Conservation (phyloP, 2,888 invertebrate species). For the Spatulosminthurus flaviceps region DNA sequence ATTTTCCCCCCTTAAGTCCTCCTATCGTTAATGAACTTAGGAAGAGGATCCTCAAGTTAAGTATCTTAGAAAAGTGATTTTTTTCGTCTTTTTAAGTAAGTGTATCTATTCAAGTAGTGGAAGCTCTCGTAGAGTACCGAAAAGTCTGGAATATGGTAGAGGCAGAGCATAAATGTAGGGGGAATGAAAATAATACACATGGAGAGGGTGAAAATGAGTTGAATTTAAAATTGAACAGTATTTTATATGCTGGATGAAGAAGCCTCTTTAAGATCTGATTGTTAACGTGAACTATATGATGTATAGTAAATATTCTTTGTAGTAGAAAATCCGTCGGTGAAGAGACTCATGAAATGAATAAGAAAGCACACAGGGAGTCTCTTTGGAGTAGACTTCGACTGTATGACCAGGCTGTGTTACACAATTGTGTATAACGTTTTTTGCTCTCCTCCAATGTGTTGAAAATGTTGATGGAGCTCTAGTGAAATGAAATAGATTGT, state of each 20-base stretch:
- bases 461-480: constrained; percentile 24
- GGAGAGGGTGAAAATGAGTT: constrained; percentile 22
- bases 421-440: neutral
- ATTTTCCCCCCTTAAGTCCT: too few relatives aligned
- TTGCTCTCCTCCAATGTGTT: neutral
- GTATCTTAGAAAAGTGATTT: neutral
- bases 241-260: neutral
- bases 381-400: neutral
- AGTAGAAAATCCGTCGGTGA: constrained; percentile 42
- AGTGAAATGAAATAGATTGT: constrained; percentile 33
- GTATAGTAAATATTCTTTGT: too few relatives aligned
- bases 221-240: constrained; percentile 30
- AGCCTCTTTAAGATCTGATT: neutral
- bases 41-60: neutral
- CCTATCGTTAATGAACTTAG: too few relatives aligned
- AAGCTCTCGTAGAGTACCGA: neutral
- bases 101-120: constrained; percentile 26
- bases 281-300: constrained; percentile 15
- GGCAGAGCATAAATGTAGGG: too few relatives aligned
- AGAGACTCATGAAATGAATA: constrained; percentile 33
- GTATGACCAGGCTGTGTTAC: neutral
- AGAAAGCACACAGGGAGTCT: constrained; percentile 31
- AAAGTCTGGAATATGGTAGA: neutral
- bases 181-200: too few relatives aligned
- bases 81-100: neutral